These are phyloP conservation scores for Cataglyphis cursor DNA, from an alignment of 2,888 invertebrate species.

Conservation along the genomic window DNA sequence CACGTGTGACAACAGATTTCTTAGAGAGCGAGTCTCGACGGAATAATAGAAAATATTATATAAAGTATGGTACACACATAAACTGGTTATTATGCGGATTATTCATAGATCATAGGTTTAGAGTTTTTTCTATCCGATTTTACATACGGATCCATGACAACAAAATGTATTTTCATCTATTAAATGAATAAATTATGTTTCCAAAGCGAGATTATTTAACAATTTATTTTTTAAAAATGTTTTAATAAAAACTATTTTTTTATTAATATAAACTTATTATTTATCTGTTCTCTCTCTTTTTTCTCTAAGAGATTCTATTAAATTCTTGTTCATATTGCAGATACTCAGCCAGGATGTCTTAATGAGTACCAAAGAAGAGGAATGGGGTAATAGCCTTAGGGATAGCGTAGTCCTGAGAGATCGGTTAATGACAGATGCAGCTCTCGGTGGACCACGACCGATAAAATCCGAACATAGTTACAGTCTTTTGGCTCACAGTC, in stretches of 20 bases:
- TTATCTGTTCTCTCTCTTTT: not conserved
- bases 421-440: constrained; percentile 95
- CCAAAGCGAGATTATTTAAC: not conserved
- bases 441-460: constrained; percentile 91
- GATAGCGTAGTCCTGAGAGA: constrained; percentile 94
- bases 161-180: not conserved
- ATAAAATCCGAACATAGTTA: constrained; percentile 98
- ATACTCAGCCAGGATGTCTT: constrained; percentile 89
- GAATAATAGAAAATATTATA: not conserved
- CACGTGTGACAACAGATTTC: not conserved
- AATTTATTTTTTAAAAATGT: not conserved
- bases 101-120: not conserved
- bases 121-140: not conserved
- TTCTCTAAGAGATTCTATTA: not conserved
- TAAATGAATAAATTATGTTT: not conserved
- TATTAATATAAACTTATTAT: not conserved
- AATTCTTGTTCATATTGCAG: constrained; percentile 84
- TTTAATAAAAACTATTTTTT: not conserved
- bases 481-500: constrained; percentile 88
- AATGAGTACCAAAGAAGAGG: constrained; percentile 89
- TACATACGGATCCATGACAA: not conserved
- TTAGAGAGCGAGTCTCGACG: not conserved
- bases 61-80: not conserved
- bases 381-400: constrained; percentile 88
- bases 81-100: not conserved